Base-by-base conservation (phyloP, 1,140 invertebrate species). In the Dreissena polymorpha region DNA sequence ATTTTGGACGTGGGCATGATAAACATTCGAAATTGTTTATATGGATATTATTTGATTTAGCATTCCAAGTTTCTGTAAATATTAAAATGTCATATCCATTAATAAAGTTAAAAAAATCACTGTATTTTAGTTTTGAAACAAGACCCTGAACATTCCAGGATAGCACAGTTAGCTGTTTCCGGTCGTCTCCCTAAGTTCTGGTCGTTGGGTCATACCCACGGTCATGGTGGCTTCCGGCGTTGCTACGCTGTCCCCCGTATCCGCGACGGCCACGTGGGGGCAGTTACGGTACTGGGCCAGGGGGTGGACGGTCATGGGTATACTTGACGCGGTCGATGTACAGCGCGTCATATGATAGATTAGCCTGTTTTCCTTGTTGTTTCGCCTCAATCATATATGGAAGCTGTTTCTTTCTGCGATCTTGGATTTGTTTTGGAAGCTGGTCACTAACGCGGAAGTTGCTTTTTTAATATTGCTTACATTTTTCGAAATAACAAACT, bases 261-360 rank as follows among this genome's bases (percentile, higher is more conserved):
- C 21, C 65, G 21, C 14, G 8, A 5, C 39, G 23, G 60, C 60
- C 60, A 63, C 18, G 10, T n/a, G 18, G n/a, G 60, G 18, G 60
- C 6, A n/a, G 23, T 7, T 23, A 2, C 60, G 60, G 65, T 27
- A 68, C 65, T 27, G 65, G 65, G 13, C 18, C 65, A 6, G 65
- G 7, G 16, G n/a, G 69, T 12, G 25, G 69, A 29, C 39, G 10
- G 39, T 39, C 25, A 16, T 49, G 29, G 39, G 69, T 74, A 16
- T 74, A 60, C 16, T 57, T 57, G 51, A 74, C 7, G 18, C 71
- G 18, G 55, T 74, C 51, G 25, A 74, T 74, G 49, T 55, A 53
- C 0, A 74, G 53, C 18, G 50, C 3, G 18, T 74, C 71, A 16
- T 74, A 74, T 10, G 55, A 21, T 55, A 74, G 27, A n/a, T n/a